Conservation (phyloP, 1,140 invertebrate genomes). For the Dryas iulia region DNA sequence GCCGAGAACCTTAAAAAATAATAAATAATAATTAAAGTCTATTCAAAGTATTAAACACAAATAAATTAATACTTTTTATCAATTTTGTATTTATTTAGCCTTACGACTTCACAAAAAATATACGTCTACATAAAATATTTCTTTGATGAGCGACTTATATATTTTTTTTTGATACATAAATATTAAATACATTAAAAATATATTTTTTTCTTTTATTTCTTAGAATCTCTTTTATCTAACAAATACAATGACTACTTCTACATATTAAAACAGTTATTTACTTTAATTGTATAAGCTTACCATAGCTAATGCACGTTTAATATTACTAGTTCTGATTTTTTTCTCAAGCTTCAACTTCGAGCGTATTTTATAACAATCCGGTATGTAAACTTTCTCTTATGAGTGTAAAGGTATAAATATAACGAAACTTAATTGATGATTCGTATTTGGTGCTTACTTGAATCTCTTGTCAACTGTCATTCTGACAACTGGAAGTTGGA, state of each 20-base stretch:
- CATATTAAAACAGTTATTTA: too few relatives aligned
- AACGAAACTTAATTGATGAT: constrained; percentile 1
- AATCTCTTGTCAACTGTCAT: neutral
- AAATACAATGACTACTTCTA: neutral
- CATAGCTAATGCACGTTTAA: neutral
- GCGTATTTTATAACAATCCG: neutral
- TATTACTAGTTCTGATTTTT: neutral
- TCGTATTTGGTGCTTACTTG: constrained; percentile 1
- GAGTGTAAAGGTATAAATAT: neutral
- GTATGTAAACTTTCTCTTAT: neutral
- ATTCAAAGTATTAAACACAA: neutral
- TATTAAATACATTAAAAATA: neutral
- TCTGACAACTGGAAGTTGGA: too few relatives aligned
- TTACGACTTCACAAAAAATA: neutral
- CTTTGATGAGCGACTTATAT: too few relatives aligned
- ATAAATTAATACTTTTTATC: neutral
- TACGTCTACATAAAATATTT: neutral
- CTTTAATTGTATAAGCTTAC: neutral
- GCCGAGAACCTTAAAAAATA: neutral
- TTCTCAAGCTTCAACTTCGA: neutral
- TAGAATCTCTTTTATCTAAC: too few relatives aligned
- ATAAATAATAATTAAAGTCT: neutral
- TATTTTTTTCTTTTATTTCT: neutral
- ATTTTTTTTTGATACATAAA: neutral
- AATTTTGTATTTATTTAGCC: neutral